Conservation (phyloP, 2,888 invertebrate genomes). For the Cantharis flavilabris region DNA sequence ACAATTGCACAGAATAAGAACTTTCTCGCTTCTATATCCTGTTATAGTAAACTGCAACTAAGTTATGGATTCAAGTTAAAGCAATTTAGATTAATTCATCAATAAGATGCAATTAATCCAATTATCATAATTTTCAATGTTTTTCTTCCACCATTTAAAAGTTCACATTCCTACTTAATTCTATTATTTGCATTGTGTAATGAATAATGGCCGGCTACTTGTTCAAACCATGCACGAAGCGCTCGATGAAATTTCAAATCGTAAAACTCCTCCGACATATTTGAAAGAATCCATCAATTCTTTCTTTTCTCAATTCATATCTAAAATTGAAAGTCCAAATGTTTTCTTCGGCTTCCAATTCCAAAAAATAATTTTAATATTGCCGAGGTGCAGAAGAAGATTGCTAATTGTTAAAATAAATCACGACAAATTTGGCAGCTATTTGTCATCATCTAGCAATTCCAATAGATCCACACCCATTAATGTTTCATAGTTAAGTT, state of each 20-base stretch:
- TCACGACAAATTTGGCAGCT: neutral
- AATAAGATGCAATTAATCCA: neutral
- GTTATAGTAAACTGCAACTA: conserved; percentile 19
- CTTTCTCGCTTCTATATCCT: conserved; percentile 23
- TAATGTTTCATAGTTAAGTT: neutral
- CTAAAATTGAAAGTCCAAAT: neutral
- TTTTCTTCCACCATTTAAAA: neutral
- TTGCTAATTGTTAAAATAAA: neutral
- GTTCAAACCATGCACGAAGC: neutral
- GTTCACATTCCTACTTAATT: neutral
- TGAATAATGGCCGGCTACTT: neutral
- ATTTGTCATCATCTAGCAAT: neutral
- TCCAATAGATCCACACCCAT: neutral
- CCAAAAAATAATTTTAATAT: neutral
- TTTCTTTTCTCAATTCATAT: neutral
- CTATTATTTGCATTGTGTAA: neutral
- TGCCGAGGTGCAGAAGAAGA: neutral
- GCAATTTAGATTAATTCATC: neutral
- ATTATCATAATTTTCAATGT: neutral
- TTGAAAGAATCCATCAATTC: neutral
- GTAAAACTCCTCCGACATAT: neutral
- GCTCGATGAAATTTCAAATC: neutral
- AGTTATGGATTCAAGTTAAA: neutral
- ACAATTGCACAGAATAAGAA: conserved; percentile 26
- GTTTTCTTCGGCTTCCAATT: neutral